Evolutionary conservation across 2,113 vertebrate species (phyloP).

Genomic region (Microtus richardsoni): DNA sequence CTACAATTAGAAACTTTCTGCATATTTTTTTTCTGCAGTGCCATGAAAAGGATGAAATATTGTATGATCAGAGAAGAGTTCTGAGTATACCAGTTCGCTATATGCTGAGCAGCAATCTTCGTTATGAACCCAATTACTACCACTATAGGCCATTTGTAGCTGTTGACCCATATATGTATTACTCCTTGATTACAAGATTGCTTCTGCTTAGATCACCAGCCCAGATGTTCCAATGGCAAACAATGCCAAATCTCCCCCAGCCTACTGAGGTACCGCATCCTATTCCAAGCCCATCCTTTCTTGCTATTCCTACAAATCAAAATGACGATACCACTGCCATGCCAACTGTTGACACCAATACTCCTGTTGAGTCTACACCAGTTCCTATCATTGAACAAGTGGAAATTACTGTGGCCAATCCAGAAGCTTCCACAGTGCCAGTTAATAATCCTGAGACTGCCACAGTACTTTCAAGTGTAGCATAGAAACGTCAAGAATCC

Average conservation of each 20-base stretch:
- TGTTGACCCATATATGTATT: background rate
- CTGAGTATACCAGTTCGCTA: background rate
- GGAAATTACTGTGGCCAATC: background rate
- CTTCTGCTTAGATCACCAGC: background rate
- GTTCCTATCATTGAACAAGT: background rate
- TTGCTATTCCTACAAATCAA: background rate
- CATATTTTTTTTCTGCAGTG: slow-evolving; percentile 62
- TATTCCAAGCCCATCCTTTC: background rate
- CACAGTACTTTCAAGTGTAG: background rate
- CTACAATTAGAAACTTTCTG: background rate
- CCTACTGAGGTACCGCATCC: rapidly evolving
- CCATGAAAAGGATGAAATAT: background rate
- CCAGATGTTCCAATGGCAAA: background rate
- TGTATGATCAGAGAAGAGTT: background rate
- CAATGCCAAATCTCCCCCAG: background rate
- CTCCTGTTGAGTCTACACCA: background rate
- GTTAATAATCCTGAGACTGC: background rate
- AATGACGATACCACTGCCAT: background rate
- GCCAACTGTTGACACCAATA: background rate
- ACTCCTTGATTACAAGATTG: background rate
- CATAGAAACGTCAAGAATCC: background rate
- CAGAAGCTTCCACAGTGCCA: background rate
- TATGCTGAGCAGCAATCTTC: background rate
- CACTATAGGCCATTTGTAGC: background rate
- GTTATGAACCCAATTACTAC: background rate